These are phyloP conservation scores for Torymus texanus DNA, from an alignment of 2,888 invertebrate species.

Conservation along the genomic window DNA sequence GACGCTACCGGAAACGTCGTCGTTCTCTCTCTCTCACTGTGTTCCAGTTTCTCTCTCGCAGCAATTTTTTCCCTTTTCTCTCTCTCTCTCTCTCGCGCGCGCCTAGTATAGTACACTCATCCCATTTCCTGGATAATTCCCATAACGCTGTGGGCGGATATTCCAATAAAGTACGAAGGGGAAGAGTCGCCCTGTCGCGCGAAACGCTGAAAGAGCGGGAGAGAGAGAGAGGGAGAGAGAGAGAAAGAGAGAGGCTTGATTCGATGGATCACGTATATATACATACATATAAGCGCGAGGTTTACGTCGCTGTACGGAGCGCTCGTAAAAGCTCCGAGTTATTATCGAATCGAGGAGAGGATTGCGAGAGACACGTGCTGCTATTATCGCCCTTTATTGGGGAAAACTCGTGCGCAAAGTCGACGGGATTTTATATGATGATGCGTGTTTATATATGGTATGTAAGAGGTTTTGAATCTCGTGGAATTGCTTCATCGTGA, in stretches of 20 bases:
- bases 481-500: no score
- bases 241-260: constrained; percentile 63
- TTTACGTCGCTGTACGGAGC: background rate
- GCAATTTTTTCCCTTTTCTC: constrained; percentile 43
- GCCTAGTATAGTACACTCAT: constrained; percentile 48
- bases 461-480: no score
- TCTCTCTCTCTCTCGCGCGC: background rate
- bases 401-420: background rate
- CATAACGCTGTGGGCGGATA: constrained; percentile 75
- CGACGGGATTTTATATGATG: no score
- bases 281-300: no score
- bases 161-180: constrained; percentile 73
- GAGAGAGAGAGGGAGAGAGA: constrained; percentile 37
- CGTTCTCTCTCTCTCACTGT: background rate
- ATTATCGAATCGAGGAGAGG: constrained; percentile 27
- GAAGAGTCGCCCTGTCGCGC: constrained; percentile 5
- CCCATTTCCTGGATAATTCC: constrained; percentile 74
- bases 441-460: no score
- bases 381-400: constrained; percentile 13
- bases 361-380: background rate
- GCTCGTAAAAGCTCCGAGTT: background rate
- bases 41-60: constrained; percentile 36
- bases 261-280: background rate
- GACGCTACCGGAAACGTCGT: constrained; percentile 30
- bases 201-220: constrained; percentile 27